Evolutionary conservation across 2,888 invertebrate species (phyloP), one percentile per base, ranked within the genome.

Genomic region (Euphydryas editha): DNA sequence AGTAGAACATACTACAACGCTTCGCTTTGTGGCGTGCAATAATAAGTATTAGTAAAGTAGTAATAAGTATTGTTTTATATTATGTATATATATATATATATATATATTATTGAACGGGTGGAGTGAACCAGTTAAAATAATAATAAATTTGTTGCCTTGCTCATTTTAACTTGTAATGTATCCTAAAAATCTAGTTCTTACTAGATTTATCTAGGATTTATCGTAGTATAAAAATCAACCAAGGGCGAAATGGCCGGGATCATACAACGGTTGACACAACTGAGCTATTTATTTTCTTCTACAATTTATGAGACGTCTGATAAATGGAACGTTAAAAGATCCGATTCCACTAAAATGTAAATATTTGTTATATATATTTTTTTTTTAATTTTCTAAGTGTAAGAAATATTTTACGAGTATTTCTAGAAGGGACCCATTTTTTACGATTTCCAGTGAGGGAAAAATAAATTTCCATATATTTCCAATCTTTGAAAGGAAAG

Each of bases 231-330:
- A 62, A 55, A 62, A 46, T 10, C 55, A 55, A 11, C 55, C 67
- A 62, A 67, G 62, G 42, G 62, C 42, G 59, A 67, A 67, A 67
- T 67, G 47, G 47, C 59, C n/a, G 21, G 62, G 62, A 67, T 62
- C 62, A 65, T 61, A 65, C 47, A 21, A 51, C 61, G 44, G 60
- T 65, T 65, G 56, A 61, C 65, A 65, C 60, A 13, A 15, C 36
- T 57, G 36, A 61, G 60, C 49, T 65, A 65, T 65, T 65, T 60
- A 65, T 61, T 57, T 49, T 36, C 49, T 39, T 24, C 20, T 15
- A 30, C 61, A 49, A 57, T 65, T 57, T 57, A 61, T 65, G 57
- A 30, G 46, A 46, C 46, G 6, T 46, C 54, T 36, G 54, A 54
- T 54, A 54, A 36, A 24, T 54, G 36, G 30, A 17, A 17, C 1